Base-by-base conservation (phyloP, 2,797 vertebrate species). In the Sebastes minor region DNA sequence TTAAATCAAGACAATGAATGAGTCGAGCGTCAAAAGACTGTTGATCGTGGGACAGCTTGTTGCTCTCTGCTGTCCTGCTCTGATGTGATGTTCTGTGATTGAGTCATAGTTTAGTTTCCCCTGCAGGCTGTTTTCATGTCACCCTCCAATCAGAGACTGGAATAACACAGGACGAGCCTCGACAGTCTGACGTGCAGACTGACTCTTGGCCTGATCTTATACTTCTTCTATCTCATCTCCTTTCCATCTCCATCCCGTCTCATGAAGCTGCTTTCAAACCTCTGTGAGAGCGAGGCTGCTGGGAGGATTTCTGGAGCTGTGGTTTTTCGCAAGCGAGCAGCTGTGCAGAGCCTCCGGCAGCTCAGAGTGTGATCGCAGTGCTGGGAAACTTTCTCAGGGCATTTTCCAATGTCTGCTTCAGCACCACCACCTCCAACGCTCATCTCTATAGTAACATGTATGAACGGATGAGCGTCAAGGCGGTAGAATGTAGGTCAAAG, bases 401-500 rank as follows among this genome's bases (percentile, higher is more conserved):
- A 0, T 71, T 79, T 87, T 77, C 35, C 71, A 57, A 2, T 6
- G 68, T 78, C 67, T 80, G 82, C 76, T 80, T 68, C 74, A 32
- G 71, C 77, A 68, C 57, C 82, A 68, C 52, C 64, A 76, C 80
- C 74, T 73, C 88, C 84, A 55, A 52, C 32, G 30, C 76, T 75
- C 80, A 30, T 89, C 82, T 71, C 87, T 71, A 74, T 66, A 18
- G 90, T 65, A 84, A 83, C 86, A 76, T 42, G 83, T 88, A 80
- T 85, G 86, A 91, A 90, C 60, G 20, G 80, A 91, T 86, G 5
- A 91, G 64, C 63, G 27, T 89, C 88, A 87, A 87, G 85, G 52
- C 60, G 13, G 53, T 0, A 5, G 84, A 86, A 93, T 91, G 82
- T 92, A 91, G 93, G 90, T 92, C 92, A 91, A 18, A 73, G 81